These are phyloP conservation scores for Zosterops borbonicus DNA, from an alignment of 2,113 vertebrate genomes.

Conservation along the genomic window DNA sequence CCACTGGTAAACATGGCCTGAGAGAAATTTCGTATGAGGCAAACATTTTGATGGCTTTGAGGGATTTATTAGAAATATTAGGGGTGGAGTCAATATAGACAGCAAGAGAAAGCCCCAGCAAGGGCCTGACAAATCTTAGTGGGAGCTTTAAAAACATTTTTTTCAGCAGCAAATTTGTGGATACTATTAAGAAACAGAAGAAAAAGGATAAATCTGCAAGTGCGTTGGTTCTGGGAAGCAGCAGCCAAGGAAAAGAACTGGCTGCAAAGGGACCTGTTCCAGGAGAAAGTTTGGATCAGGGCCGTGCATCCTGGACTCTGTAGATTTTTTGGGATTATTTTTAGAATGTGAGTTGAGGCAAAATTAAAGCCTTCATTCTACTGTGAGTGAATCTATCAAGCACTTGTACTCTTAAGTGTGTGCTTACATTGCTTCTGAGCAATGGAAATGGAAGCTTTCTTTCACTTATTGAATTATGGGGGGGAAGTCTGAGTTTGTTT, in stretches of 20 bases:
- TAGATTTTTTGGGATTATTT: neutral
- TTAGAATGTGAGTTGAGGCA: neutral
- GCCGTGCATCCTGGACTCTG: neutral
- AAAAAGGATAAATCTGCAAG: neutral
- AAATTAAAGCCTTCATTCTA: neutral
- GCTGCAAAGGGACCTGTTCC: neutral
- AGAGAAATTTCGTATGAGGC: neutral
- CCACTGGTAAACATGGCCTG: neutral
- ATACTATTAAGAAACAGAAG: neutral
- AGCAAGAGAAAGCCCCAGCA: neutral
- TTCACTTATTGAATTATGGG: fast-evolving
- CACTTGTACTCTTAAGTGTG: neutral
- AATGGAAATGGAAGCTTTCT: neutral
- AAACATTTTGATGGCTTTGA: neutral
- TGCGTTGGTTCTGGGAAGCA: neutral
- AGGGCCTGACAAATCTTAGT: neutral
- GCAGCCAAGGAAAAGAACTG: neutral
- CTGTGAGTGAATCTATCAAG: neutral
- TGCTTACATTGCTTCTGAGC: neutral
- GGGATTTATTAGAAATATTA: neutral
- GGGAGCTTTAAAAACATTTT: neutral
- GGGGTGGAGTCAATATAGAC: neutral
- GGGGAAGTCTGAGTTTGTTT: neutral
- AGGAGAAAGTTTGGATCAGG: neutral
- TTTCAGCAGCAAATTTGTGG: neutral